phyloP scores from a whole-genome alignment of 2,797 vertebrate genomes.

The Pseudocheirus occidentalis region DNA sequence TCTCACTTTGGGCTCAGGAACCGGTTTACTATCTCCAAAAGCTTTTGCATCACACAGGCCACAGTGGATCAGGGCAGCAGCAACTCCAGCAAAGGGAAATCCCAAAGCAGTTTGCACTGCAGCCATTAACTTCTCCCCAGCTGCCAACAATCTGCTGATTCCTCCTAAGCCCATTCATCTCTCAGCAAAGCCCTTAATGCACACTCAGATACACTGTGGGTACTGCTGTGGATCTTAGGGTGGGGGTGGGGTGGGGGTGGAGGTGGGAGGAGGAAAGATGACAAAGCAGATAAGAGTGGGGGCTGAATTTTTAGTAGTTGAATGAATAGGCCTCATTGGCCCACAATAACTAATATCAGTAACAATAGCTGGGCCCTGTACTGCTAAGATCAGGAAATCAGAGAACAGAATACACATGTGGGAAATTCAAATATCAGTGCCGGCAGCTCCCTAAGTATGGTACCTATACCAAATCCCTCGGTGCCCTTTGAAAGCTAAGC shows the following conservation, averaged over 20 bases:
- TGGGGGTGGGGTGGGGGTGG: not conserved
- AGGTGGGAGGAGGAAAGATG: not conserved
- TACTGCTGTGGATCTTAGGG: not conserved
- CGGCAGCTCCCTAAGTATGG: not conserved
- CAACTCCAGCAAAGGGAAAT: constrained; percentile 50
- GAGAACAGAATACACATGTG: constrained; percentile 7
- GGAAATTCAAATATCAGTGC: constrained; percentile 34
- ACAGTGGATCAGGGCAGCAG: constrained; percentile 8
- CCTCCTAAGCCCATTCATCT: not conserved
- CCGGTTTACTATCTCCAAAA: constrained; percentile 67
- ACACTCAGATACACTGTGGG: fast-evolving
- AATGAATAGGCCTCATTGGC: not conserved
- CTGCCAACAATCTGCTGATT: not conserved
- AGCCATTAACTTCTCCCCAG: constrained; percentile 36
- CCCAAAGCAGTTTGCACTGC: constrained; percentile 4
- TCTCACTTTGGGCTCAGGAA: constrained; percentile 77
- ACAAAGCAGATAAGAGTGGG: not conserved
- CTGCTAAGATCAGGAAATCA: not conserved
- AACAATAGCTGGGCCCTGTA: not conserved
- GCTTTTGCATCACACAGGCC: constrained; percentile 40
- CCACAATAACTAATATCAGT: fast-evolving
- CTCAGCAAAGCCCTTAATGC: constrained; percentile 1
- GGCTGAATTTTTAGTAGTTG: not conserved
- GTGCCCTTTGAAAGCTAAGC: not conserved
- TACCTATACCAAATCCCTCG: not conserved